phyloP scores from a whole-genome alignment of 2,888 invertebrate species.

The Emmelina monodactyla region DNA sequence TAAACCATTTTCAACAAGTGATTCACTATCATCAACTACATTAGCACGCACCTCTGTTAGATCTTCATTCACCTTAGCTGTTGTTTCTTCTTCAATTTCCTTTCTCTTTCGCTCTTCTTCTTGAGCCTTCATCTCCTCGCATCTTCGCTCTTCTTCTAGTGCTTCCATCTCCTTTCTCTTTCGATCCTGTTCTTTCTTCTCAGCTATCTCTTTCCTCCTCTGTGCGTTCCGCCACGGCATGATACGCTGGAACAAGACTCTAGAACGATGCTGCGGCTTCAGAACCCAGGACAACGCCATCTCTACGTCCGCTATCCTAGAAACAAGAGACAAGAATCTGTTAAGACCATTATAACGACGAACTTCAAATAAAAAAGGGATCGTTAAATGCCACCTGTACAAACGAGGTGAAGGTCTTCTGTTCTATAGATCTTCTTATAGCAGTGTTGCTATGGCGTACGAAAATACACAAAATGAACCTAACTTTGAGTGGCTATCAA shows the following conservation, averaged over 20 bases:
- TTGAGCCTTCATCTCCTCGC: constrained; percentile 7
- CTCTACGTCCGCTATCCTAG: constrained; percentile 55
- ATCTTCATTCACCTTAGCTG: background rate
- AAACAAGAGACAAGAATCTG: too few relatives aligned
- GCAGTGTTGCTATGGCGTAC: too few relatives aligned
- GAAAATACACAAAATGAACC: too few relatives aligned
- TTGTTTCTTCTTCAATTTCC: background rate
- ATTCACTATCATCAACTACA: background rate
- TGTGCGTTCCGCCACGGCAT: constrained; percentile 58
- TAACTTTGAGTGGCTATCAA: too few relatives aligned
- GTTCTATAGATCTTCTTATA: too few relatives aligned
- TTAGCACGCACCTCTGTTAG: background rate
- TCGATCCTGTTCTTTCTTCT: constrained; percentile 25
- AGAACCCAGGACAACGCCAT: constrained; percentile 58
- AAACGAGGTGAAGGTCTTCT: too few relatives aligned
- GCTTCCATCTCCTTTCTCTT: constrained; percentile 7
- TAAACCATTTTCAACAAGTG: too few relatives aligned
- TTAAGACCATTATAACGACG: too few relatives aligned
- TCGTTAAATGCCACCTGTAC: too few relatives aligned
- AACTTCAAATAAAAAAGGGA: too few relatives aligned
- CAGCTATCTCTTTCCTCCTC: constrained; percentile 39
- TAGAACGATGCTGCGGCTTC: constrained; percentile 52
- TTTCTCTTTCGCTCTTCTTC: background rate
- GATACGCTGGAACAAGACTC: constrained; percentile 57
- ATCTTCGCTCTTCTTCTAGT: constrained; percentile 7